Evolutionary conservation across 2,888 invertebrate species (phyloP).

Genomic region (Meghimatium bilineatum): DNA sequence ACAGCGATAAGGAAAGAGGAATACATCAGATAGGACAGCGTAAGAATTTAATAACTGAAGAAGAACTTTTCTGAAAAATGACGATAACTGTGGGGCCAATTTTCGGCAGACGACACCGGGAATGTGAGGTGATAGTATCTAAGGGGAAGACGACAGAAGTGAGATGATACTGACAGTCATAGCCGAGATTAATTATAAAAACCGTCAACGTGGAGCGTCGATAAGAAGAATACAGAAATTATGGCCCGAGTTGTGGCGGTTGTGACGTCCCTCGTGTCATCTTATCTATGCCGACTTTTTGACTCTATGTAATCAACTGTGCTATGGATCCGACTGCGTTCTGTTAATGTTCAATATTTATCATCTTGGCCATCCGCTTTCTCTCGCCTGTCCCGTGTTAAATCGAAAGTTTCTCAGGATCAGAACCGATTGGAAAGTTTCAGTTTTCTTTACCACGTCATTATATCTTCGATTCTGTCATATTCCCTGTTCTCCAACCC

Average conservation of each 20-base stretch:
- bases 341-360: conserved; percentile 39
- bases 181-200: conserved; percentile 47
- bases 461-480: conserved; percentile 11
- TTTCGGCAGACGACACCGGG: conserved; percentile 40
- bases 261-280: conserved; percentile 27
- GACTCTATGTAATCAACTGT: conserved; percentile 32
- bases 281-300: conserved; percentile 34
- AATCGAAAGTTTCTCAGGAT: conserved; percentile 37
- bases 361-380: conserved; percentile 37
- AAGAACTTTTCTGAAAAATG: conserved; percentile 26
- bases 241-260: conserved; percentile 29
- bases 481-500: neutral
- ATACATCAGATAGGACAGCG: neutral
- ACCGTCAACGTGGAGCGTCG: conserved; percentile 32
- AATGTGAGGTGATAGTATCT: conserved; percentile 41
- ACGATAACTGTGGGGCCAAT: conserved; percentile 43
- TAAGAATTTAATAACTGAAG: neutral
- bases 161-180: conserved; percentile 48
- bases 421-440: conserved; percentile 28
- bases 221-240: conserved; percentile 42
- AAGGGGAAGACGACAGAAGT: conserved; percentile 28
- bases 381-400: conserved; percentile 38
- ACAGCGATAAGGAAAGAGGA: neutral
- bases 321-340: conserved; percentile 23
- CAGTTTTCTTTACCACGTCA: neutral